A percentile compares a stretch with the other conserved stretches of the same genome.
Conservation (phyloP, 2,113 vertebrate species). For the Protobothrops mucrosquamatus region DNA sequence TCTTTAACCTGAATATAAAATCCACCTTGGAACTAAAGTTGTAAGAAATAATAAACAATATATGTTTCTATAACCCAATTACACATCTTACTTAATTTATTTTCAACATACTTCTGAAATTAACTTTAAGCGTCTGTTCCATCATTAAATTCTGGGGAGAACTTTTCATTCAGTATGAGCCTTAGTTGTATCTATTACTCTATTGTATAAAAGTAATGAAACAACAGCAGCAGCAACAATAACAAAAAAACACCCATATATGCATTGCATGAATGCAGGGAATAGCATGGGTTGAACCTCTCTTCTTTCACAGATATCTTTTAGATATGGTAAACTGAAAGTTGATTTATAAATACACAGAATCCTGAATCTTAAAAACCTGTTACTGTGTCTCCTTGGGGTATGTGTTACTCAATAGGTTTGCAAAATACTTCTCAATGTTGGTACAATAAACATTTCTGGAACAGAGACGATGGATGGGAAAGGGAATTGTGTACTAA, state of each 20-base stretch:
- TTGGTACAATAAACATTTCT: background rate
- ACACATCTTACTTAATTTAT: constrained; percentile 14
- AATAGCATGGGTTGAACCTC: background rate
- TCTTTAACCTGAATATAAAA: background rate
- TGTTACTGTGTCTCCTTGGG: background rate
- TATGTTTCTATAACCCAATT: background rate
- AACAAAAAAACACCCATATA: background rate
- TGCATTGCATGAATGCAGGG: background rate
- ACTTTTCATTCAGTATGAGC: background rate
- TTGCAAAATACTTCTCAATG: background rate
- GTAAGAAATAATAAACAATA: background rate
- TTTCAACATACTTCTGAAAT: background rate
- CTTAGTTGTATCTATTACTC: background rate
- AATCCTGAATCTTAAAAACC: background rate
- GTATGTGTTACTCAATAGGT: too few species aligned
- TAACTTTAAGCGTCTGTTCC: background rate
- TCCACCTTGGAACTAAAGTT: constrained; percentile 3
- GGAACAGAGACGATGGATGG: background rate
- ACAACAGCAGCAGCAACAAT: background rate
- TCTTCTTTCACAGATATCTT: background rate
- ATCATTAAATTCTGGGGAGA: background rate
- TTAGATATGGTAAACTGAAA: background rate
- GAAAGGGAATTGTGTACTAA: background rate
- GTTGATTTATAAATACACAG: background rate
- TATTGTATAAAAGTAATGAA: background rate